Base-by-base conservation (phyloP, 1,140 invertebrate genomes). In the Calosoma granatense region DNA sequence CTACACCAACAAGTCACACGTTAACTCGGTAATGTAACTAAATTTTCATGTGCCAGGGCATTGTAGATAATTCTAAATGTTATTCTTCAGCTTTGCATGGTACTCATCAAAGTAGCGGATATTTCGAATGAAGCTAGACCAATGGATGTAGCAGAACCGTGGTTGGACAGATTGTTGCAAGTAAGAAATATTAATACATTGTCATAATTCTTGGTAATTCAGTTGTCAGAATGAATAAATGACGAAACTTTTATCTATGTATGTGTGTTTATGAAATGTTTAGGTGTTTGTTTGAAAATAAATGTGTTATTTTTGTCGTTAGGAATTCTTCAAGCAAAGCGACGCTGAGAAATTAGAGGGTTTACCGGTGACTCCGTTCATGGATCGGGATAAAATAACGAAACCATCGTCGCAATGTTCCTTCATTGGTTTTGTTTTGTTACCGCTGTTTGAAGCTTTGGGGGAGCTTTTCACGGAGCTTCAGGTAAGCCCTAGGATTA, bases 371-470 rank as follows among this genome's bases (percentile, higher is more conserved):
- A 90, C 89, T 4, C 88, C 89, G 0, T 92, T 92, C 66, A 92
- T 92, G 90, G 90, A 92, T 68, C 78, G 88, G n/a, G 88, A 92
- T 58, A 91, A 90, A 74, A 87, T 92, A 12, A 90, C 87, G 36
- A 92, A 92, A 72, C 85, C 87, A 2, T 86, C 87, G 21, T 90
- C 88, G 0, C 90, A 92, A 69, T 87, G 88, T 67, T 86, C 86
- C 55, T 92, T 92, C 72, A 92, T 92, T 63, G 88, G 88, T 17
- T 79, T 90, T 62, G 88, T 92, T 23, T 75, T 92, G 1, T 72
- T 92, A 56, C 90, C 90, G 1, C 75, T 90, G 1, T 90, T 90
- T 67, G 86, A 90, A 70, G 80, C 83, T 1, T 74, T 90, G 14
- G 86, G 83, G 6, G 81, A 87, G 63, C 74, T 88, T 20, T 78